Evolutionary conservation across 2,113 vertebrate genomes (phyloP), one percentile per base, ranked within the genome.

Genomic region (Tachuris rubrigastra): DNA sequence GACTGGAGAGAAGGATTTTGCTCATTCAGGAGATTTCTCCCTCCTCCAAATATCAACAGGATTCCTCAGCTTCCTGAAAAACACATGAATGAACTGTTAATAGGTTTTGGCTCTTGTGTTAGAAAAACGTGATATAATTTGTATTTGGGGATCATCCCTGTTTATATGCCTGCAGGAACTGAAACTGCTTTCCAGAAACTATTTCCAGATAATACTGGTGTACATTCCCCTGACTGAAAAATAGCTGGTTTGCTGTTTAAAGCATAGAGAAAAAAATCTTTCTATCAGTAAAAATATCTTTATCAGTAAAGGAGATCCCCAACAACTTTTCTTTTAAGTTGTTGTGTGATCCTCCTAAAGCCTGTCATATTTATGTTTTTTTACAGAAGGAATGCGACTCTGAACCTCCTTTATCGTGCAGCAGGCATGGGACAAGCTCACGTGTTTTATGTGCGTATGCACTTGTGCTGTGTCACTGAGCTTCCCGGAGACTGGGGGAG

Each of bases 11-110:
- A 87, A 85, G 44, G 72, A 68, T 80, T 76, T 87, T 94, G 68
- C 49, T 95, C 85, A 49, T 81, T 92, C 75, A 78, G 88, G 92
- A 87, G 77, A 60, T 77, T 79, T 83, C 60, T 91, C 24, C 44
- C 72, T 89, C 35, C 80, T 89, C 67, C 79, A 88, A 75, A 44
- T 72, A 80, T 55, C 72, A 66, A 83, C 91, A 82, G 60, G 66
- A 91, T 93, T 86, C 79, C 75, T 88, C 63, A 56, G 71, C 67
- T 95, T 89, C 78, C 85, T 66, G 78, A 69, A 85, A 90, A 95
- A 87, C 55, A 80, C 31, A 71, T 65, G 81, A 84, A 80, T 63
- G 49, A 78, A 52, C 47, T 9, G 19, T 28, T 94, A 91, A 77
- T 75, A 84, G 52, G 28, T 86, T 56, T 78, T 84, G 47, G 89